Conservation (phyloP, 2,888 invertebrate species). For the Lithophane semibrunnea region DNA sequence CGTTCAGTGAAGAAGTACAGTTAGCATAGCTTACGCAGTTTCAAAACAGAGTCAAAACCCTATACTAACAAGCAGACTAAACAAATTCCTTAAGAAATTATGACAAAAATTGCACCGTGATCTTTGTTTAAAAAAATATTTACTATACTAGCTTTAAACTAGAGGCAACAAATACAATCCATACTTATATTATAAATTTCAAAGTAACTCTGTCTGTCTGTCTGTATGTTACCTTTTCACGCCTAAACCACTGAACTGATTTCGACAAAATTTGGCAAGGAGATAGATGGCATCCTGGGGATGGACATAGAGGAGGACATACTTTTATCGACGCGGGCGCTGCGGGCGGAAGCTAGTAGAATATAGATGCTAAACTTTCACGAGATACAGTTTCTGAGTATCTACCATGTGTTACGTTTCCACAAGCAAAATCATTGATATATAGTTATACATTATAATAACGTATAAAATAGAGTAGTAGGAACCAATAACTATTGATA, state of each 20-base stretch:
- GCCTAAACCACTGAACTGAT: too few relatives aligned
- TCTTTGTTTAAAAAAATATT: background rate
- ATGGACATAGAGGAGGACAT: too few relatives aligned
- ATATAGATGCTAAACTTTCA: background rate
- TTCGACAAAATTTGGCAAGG: too few relatives aligned
- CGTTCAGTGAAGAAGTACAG: background rate
- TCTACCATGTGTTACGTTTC: background rate
- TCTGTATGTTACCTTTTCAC: too few relatives aligned
- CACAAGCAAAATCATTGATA: background rate
- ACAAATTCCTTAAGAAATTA: background rate
- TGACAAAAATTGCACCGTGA: background rate
- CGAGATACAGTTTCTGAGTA: background rate
- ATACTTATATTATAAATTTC: too few relatives aligned
- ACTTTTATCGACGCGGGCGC: too few relatives aligned
- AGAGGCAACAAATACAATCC: background rate
- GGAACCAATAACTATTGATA: background rate
- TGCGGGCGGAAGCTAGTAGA: background rate
- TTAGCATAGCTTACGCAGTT: background rate
- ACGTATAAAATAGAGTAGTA: too few relatives aligned
- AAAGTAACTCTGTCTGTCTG: too few relatives aligned
- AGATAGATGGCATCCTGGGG: too few relatives aligned
- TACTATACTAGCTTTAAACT: background rate
- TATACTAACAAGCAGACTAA: background rate
- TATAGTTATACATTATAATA: background rate
- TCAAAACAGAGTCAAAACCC: background rate